Evolutionary conservation across 2,888 invertebrate species (phyloP), one percentile per base, ranked within the genome.

Genomic region (Spisula solida): DNA sequence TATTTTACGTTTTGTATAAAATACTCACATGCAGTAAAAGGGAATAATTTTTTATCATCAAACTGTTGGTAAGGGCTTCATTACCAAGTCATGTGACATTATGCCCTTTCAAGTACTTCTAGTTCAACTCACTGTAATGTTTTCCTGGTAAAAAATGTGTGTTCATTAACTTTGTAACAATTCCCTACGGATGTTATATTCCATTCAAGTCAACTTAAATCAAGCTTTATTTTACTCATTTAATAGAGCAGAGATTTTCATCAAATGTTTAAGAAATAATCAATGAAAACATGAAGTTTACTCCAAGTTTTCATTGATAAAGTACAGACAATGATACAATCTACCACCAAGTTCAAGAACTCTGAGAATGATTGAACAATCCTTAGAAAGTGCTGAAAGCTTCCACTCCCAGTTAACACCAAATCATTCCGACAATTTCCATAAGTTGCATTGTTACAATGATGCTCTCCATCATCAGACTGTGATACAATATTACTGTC

Each of bases 131-230:
- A 25, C 60, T 25, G n/a, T 6, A 25, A 66, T 66, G n/a, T 66
- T 66, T 66, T 6, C 25, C n/a, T 25, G 25, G n/a, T 66, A 75
- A 75, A 75, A 70, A 75, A 25, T 31, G 29, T 31, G 18, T 75
- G 34, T 31, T 75, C 75, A 75, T 75, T 75, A 75, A 25, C 75
- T 75, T 31, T 75, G 75, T 5, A 31, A 34, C 75, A 75, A 75
- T 75, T 75, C 75, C 75, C 75, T 51, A 34, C 10, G 75, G 25
- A 75, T 31, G 75, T 31, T 75, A 34, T 25, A 75, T 31, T 75
- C 75, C 75, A 75, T 75, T 75, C 31, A 75, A 75, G 29, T 75
- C 60, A 66, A 66, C 60, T 66, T 75, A 75, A 75, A 75, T 75
- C 31, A 75, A 75, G 75, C 75, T 75, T 75, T 75, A 75, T 31